Percentiles rank a stretch among this genome's conserved stretches.
Conservation (phyloP, 1,140 invertebrate genomes). For the Gryllus bimaculatus region DNA sequence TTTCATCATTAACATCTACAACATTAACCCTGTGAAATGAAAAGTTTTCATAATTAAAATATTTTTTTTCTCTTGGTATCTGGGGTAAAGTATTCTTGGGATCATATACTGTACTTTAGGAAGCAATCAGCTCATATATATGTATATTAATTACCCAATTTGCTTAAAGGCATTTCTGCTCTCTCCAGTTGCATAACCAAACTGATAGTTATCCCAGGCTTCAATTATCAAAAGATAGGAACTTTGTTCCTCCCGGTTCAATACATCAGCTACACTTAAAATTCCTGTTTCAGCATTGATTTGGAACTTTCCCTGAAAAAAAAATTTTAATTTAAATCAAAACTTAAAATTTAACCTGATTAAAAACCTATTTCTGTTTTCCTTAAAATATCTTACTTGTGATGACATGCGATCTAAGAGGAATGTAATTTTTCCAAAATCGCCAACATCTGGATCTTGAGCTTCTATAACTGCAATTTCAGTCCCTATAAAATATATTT, state of each 20-base stretch:
- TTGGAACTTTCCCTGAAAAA: conserved; percentile 60
- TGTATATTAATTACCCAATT: conserved; percentile 50
- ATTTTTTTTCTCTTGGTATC: no score
- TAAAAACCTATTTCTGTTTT: background rate
- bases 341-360: background rate
- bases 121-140: background rate
- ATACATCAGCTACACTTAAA: conserved; percentile 61
- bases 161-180: conserved; percentile 88
- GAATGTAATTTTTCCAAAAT: conserved; percentile 85
- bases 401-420: conserved; percentile 75
- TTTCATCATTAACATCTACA: conserved; percentile 78
- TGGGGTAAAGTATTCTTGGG: background rate
- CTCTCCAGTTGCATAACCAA: conserved; percentile 79
- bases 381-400: conserved; percentile 41
- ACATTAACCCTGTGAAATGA: conserved; percentile 44
- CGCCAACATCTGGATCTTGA: conserved; percentile 73
- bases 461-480: conserved; percentile 65
- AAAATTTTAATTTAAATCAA: conserved; percentile 3
- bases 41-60: background rate
- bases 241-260: conserved; percentile 73
- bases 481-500: conserved; percentile 35
- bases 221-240: conserved; percentile 77
- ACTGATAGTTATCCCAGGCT: conserved; percentile 92
- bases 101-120: conserved; percentile 8
- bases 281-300: conserved; percentile 79